phyloP scores from a whole-genome alignment of 35 echinoderm and acorn worm species.

The Lytechinus pictus region DNA sequence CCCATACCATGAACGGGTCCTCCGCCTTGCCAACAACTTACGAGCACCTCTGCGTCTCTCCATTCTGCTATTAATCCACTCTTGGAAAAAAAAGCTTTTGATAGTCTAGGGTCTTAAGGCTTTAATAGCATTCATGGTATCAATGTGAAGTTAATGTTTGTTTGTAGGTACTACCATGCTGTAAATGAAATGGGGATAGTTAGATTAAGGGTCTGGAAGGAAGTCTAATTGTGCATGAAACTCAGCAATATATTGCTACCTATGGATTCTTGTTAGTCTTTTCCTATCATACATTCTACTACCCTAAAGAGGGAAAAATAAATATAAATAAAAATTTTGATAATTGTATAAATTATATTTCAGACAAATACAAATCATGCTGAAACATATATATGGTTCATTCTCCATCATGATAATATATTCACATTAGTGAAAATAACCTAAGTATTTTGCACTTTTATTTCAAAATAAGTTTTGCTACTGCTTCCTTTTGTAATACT shows the following conservation, averaged over 20 bases:
- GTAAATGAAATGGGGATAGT: background rate
- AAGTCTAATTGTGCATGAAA: background rate
- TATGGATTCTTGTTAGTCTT: background rate
- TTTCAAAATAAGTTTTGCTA: no score
- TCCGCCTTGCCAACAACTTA: background rate
- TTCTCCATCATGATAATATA: no score
- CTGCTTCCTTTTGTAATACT: no score
- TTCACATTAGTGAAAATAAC: no score
- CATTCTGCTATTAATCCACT: background rate
- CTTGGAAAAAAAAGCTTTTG: background rate
- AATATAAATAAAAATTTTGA: no score
- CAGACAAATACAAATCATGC: no score
- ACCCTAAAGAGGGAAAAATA: background rate
- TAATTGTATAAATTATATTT: no score
- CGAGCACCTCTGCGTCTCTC: slow-evolving; percentile 15
- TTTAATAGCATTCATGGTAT: background rate
- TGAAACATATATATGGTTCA: no score
- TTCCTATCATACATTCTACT: background rate
- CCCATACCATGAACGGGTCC: slow-evolving; percentile 22
- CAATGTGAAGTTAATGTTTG: background rate
- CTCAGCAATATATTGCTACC: background rate
- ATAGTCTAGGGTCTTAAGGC: background rate
- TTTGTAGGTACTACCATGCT: background rate
- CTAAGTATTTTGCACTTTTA: no score
- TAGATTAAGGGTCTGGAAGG: background rate